phyloP scores from a whole-genome alignment of 2,888 invertebrate genomes.

The Heliothis peltigera region DNA sequence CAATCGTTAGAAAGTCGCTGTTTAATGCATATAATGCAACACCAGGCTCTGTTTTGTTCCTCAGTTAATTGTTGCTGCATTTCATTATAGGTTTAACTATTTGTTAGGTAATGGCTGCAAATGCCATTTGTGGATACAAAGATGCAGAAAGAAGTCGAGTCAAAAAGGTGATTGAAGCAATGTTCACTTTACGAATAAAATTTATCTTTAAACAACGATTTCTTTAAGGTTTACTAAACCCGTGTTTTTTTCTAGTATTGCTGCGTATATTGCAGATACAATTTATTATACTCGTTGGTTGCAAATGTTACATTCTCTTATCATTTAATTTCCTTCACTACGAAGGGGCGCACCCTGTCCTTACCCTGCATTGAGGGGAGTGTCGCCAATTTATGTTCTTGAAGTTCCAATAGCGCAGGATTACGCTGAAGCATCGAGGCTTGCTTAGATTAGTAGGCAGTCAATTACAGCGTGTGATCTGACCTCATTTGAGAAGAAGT shows the following conservation, averaged over 20 bases:
- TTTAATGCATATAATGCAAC: conserved; percentile 46
- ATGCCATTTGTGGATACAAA: neutral
- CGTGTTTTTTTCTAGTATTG: neutral
- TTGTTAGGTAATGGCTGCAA: conserved; percentile 9
- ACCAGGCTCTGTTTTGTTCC: conserved; percentile 39
- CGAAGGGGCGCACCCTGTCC: conserved; percentile 27
- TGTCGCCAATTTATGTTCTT: conserved; percentile 17
- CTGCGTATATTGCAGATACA: neutral
- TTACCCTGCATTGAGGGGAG: conserved; percentile 33
- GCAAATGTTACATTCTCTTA: conserved; percentile 21
- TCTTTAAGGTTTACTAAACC: too few relatives aligned
- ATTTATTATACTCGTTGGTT: conserved; percentile 10
- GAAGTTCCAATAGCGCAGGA: conserved; percentile 8
- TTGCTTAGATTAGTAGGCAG: neutral
- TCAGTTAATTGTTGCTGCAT: conserved; percentile 35
- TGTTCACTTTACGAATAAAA: too few relatives aligned
- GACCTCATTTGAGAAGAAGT: neutral
- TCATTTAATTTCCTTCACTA: conserved; percentile 27
- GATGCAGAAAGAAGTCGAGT: too few relatives aligned
- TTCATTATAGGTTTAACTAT: conserved; percentile 35
- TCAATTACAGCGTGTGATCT: neutral
- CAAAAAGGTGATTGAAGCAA: too few relatives aligned
- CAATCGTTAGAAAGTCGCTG: conserved; percentile 65
- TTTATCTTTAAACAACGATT: too few relatives aligned
- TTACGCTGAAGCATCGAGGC: neutral